These are phyloP conservation scores for Porites evermanni DNA, from an alignment of 92 coral and sea anemone species.

Conservation along the genomic window DNA sequence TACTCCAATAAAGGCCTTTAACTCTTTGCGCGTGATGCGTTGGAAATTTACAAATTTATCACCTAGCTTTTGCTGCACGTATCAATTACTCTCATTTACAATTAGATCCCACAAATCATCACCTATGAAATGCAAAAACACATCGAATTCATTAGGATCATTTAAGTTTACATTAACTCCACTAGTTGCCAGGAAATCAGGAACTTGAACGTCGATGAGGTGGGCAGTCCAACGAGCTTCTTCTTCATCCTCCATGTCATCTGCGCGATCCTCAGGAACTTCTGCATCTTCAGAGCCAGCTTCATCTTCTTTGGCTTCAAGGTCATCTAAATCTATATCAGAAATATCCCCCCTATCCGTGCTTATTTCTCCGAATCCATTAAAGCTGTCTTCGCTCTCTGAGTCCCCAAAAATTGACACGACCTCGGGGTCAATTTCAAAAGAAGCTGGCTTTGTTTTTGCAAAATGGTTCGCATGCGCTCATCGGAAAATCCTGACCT, in stretches of 20 bases:
- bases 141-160: conserved; percentile 15
- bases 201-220: background rate
- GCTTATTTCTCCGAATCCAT: background rate
- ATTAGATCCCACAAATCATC: conserved; percentile 37
- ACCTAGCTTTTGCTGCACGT: conserved; percentile 44
- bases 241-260: conserved; percentile 15
- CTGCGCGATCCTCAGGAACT: background rate
- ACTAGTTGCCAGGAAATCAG: conserved; percentile 13
- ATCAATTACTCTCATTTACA: conserved; percentile 49
- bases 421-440: no score
- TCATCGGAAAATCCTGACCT: no score
- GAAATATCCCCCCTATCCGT: background rate
- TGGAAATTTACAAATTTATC: conserved; percentile 31
- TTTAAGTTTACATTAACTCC: conserved; percentile 21
- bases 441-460: no score
- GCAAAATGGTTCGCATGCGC: no score
- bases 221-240: background rate
- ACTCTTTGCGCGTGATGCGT: conserved; percentile 1
- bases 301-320: conserved; percentile 2
- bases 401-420: no score
- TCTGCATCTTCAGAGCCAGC: background rate
- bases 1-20: background rate
- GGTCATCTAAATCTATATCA: conserved; percentile 8
- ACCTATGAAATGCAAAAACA: conserved; percentile 14
- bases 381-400: no score